Evolutionary conservation across 2,113 vertebrate species (phyloP).

Genomic region (Xerus inauris): DNA sequence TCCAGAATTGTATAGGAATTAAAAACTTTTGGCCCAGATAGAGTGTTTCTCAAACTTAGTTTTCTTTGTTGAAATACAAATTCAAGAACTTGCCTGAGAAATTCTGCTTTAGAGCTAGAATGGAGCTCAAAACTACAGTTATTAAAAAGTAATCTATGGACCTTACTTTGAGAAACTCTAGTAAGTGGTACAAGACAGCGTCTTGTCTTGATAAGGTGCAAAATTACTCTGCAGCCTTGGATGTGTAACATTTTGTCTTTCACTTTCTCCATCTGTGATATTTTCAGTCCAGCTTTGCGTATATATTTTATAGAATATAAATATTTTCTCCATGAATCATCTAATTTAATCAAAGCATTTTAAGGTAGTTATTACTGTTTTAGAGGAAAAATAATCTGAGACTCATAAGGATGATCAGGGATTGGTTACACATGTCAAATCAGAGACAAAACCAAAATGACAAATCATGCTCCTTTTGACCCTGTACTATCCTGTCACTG

Average conservation of each 20-base stretch:
- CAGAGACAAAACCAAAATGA: background rate
- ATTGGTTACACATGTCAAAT: background rate
- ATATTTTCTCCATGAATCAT: background rate
- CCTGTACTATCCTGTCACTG: background rate
- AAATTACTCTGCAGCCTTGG: background rate
- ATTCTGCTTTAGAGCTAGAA: background rate
- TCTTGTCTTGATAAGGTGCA: background rate
- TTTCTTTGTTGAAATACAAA: background rate
- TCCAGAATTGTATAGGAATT: background rate
- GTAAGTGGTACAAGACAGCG: background rate
- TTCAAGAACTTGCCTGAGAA: background rate
- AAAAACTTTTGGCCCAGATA: background rate
- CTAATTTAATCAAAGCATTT: background rate
- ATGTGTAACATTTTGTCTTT: background rate
- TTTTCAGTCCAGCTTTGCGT: background rate
- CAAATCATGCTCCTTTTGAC: background rate
- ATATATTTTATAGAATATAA: background rate
- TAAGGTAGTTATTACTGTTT: background rate
- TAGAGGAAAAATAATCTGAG: background rate
- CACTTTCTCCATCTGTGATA: background rate
- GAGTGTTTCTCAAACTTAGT: background rate
- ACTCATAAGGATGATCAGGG: background rate
- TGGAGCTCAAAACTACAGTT: background rate
- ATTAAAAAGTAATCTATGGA: background rate
- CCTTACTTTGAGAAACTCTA: background rate